Evolutionary conservation across 2,888 invertebrate species (phyloP), one percentile per base, ranked within the genome.

Genomic region (Cyclophora punctaria): DNA sequence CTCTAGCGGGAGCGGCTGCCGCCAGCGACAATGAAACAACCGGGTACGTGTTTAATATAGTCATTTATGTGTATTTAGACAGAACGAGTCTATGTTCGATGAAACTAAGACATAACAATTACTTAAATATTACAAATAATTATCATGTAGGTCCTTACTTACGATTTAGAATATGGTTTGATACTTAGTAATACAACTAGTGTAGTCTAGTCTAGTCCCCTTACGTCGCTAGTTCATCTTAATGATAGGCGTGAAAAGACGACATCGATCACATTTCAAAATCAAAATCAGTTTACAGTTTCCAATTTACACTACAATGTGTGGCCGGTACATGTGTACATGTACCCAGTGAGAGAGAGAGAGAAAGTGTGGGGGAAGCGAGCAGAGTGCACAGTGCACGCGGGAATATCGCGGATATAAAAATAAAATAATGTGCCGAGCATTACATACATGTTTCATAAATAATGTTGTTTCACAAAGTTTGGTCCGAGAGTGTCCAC

Each of bases 51-150:
- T 62, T 66, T 59, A 66, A 64, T 62, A 64, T 64, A 58, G 59
- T 68, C 5, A 37, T 37, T 58, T 59, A 63, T 63, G 62, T 62
- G 62, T 62, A 62, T 58, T 59, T 59, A 65, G 59, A 64, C 63
- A 59, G 57, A 64, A 63, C 53, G 49, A 47, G 57, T 67, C 62
- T 69, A 63, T 60, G 62, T 65, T 63, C 64, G 69, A 69, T 67
- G 67, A 60, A 57, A 57, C 62, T 59, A 69, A 62, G 20, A 20
- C 20, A 20, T 20, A 20, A 20, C 20, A 20, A 42, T 35, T 44
- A 45, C 40, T 42, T 60, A 45, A 54, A 59, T 53, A 54, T 60
- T 58, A 60, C 57, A 60, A 58, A 57, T 59, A 56, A 37, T 5
- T 5, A 37, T 37, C 5, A 37, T 37, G 37, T 37, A 37, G 55